These are phyloP conservation scores for Caenorhabditis briggsae DNA, from an alignment of 1,140 invertebrate species.

Conservation along the genomic window DNA sequence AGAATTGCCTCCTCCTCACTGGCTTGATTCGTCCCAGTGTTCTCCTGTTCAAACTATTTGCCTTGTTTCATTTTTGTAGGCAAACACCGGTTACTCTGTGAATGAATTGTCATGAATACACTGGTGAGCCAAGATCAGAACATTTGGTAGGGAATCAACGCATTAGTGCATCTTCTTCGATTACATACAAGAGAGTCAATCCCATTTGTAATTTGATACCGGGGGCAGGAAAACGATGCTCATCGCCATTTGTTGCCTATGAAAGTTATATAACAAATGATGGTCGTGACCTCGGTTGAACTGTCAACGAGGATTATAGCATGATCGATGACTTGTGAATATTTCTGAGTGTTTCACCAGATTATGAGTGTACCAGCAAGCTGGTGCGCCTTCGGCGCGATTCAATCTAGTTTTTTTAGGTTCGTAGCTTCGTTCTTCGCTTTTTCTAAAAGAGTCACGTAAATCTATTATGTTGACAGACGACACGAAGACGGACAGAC, in stretches of 20 bases:
- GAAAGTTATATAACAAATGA: background rate
- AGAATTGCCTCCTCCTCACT: background rate
- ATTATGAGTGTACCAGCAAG: too few relatives aligned
- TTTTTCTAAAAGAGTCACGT: too few relatives aligned
- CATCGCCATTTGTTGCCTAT: constrained; percentile 3
- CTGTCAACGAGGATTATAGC: too few relatives aligned
- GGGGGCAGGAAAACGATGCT: too few relatives aligned
- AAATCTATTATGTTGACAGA: too few relatives aligned
- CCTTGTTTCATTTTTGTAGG: constrained; percentile 38
- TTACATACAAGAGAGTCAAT: constrained; percentile 46
- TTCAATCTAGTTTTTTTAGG: too few relatives aligned
- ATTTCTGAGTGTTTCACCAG: too few relatives aligned
- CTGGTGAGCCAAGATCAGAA: background rate
- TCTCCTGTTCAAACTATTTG: constrained; percentile 14
- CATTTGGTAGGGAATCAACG: constrained; percentile 10
- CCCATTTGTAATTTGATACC: constrained; percentile 3
- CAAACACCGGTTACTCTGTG: constrained; percentile 39
- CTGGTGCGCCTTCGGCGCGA: too few relatives aligned
- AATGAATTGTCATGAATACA: constrained; percentile 46
- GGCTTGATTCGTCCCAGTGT: background rate
- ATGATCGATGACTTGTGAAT: too few relatives aligned
- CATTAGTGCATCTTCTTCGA: constrained; percentile 53
- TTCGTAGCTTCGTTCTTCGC: too few relatives aligned
- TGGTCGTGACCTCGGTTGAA: constrained; percentile 5
- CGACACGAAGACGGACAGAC: too few relatives aligned